Conservation (phyloP, 2,888 invertebrate genomes). For the Imbricaverruca yamaguchii region DNA sequence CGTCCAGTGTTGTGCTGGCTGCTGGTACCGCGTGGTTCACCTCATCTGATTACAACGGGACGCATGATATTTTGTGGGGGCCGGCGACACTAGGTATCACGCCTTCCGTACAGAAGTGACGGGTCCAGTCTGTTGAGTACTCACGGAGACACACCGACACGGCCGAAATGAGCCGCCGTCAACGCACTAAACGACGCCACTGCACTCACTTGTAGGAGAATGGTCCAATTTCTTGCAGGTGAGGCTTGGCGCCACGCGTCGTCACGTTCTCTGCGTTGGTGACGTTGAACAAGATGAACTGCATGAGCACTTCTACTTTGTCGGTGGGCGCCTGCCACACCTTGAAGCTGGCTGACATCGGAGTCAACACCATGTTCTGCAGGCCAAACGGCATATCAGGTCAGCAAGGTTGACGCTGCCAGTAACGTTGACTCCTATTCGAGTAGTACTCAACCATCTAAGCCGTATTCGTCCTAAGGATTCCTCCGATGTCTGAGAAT, state of each 20-base stretch:
- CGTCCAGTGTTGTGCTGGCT: too few relatives aligned
- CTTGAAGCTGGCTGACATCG: neutral
- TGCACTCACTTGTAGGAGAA: slow-evolving; percentile 52
- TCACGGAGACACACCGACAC: neutral
- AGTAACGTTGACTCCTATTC: too few relatives aligned
- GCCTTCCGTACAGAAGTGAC: neutral
- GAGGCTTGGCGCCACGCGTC: slow-evolving; percentile 57
- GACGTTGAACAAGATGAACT: slow-evolving; percentile 56
- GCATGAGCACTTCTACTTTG: slow-evolving; percentile 27
- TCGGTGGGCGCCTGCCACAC: slow-evolving; percentile 17
- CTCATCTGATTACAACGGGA: neutral
- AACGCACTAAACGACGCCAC: neutral
- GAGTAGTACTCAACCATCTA: too few relatives aligned
- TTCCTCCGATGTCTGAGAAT: too few relatives aligned
- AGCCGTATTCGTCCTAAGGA: too few relatives aligned
- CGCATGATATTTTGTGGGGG: neutral
- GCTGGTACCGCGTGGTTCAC: neutral
- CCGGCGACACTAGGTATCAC: neutral
- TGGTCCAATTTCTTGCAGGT: slow-evolving; percentile 69
- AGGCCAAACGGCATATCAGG: too few relatives aligned
- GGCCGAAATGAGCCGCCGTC: neutral
- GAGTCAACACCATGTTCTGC: slow-evolving; percentile 7
- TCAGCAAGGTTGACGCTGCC: too few relatives aligned
- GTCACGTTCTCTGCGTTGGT: slow-evolving; percentile 68
- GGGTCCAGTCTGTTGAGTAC: neutral